Conservation (phyloP, 1,140 invertebrate species). For the Drosophila ananassae region DNA sequence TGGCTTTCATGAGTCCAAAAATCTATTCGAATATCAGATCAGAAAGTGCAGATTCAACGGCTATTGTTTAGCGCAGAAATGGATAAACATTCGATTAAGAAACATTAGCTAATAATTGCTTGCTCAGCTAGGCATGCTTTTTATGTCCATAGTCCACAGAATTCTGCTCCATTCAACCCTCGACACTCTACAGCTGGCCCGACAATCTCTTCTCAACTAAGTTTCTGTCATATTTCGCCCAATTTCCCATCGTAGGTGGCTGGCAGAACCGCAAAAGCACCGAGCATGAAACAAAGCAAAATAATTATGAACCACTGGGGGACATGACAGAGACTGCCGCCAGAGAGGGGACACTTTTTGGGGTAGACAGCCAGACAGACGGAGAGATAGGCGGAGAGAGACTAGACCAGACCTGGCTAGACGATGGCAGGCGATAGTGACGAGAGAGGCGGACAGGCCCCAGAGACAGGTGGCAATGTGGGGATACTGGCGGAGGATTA, state of each 20-base stretch:
- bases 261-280: constrained; percentile 15
- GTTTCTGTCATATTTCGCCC: background rate
- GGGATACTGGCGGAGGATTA: constrained; percentile 56
- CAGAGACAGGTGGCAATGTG: constrained; percentile 54
- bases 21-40: background rate
- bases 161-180: constrained; percentile 8
- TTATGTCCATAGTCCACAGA: background rate
- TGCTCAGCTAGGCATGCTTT: background rate
- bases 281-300: constrained; percentile 16
- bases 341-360: background rate
- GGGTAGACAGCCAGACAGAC: background rate
- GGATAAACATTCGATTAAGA: background rate
- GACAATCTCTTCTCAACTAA: background rate
- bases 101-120: background rate
- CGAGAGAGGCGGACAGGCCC: background rate
- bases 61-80: background rate
- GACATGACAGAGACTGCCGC: constrained; percentile 26
- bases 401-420: background rate
- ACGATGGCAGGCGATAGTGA: background rate
- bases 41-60: too few species aligned
- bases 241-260: constrained; percentile 19
- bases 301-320: constrained; percentile 46
- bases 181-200: background rate
- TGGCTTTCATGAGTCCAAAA: background rate
- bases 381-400: background rate